phyloP scores from a whole-genome alignment of 2,113 vertebrate genomes.

The Perca schrenkii region DNA sequence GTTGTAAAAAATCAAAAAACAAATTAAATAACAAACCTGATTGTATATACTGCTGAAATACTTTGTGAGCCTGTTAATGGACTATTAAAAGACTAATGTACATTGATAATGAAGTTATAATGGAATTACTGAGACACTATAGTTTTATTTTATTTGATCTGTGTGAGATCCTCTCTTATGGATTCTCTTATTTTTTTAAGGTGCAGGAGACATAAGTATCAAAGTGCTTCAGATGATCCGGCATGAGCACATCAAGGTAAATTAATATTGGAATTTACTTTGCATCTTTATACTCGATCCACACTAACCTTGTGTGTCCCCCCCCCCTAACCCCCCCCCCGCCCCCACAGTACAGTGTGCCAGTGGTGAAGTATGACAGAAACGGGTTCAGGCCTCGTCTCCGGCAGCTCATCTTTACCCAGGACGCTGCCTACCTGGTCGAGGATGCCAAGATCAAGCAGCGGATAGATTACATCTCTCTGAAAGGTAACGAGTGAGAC shows the following conservation, averaged over 20 bases:
- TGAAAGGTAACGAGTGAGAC: slow-evolving; percentile 86
- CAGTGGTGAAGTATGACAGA: slow-evolving; percentile 93
- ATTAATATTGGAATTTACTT: neutral
- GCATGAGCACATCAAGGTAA: slow-evolving; percentile 89
- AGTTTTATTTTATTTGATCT: neutral
- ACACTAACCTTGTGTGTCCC: neutral
- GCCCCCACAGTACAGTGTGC: slow-evolving; percentile 87
- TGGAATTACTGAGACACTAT: neutral
- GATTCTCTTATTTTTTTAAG: slow-evolving; percentile 69
- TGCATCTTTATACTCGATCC: neutral
- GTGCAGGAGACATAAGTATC: slow-evolving; percentile 84
- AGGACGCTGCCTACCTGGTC: slow-evolving; percentile 86
- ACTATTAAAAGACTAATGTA: neutral
- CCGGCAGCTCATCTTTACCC: slow-evolving; percentile 91
- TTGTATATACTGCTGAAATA: neutral
- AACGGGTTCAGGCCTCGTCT: slow-evolving; percentile 91
- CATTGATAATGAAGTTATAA: neutral
- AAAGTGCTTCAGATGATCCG: slow-evolving; percentile 88
- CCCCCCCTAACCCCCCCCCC: no score
- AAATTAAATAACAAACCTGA: neutral
- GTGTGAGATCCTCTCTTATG: neutral
- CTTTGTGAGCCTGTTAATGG: neutral
- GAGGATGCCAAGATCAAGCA: slow-evolving; percentile 94
- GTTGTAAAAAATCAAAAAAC: neutral
- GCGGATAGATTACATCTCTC: slow-evolving; percentile 86